phyloP scores from a whole-genome alignment of 2,888 invertebrate genomes.

The Yponomeuta plumbellus region DNA sequence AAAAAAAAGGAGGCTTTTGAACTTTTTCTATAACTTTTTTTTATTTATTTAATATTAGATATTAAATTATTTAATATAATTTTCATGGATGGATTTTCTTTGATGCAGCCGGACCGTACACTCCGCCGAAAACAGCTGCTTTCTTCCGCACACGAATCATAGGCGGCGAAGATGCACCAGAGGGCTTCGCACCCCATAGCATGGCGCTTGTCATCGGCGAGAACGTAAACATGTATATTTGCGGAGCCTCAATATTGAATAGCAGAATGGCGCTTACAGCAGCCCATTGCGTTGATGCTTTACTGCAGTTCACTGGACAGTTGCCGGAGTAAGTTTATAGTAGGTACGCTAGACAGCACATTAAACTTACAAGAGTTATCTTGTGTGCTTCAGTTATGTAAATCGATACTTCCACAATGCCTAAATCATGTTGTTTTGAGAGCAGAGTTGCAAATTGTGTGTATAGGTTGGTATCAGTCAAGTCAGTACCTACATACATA shows the following conservation, averaged over 20 bases:
- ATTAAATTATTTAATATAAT: not conserved
- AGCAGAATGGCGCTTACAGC: constrained; percentile 16
- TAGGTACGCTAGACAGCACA: not conserved
- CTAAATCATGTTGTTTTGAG: no score
- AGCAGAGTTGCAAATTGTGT: no score
- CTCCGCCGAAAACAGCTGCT: not conserved
- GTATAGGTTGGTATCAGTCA: no score
- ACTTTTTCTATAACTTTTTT: no score
- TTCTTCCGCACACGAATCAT: constrained; percentile 17
- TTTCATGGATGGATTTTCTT: not conserved
- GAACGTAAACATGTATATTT: not conserved
- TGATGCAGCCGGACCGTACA: not conserved
- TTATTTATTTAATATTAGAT: no score
- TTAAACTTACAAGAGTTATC: no score
- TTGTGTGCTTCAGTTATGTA: no score
- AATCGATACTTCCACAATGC: no score
- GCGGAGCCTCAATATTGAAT: constrained; percentile 18
- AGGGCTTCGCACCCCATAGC: constrained; percentile 19
- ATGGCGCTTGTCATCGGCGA: constrained; percentile 18
- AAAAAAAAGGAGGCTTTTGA: no score
- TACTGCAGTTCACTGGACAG: not conserved
- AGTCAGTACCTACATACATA: no score
- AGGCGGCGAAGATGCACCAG: constrained; percentile 20
- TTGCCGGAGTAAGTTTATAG: not conserved
- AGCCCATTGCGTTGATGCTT: constrained; percentile 25